Conservation (phyloP, 2,888 invertebrate species). For the Chalcosyrphus nemorum region DNA sequence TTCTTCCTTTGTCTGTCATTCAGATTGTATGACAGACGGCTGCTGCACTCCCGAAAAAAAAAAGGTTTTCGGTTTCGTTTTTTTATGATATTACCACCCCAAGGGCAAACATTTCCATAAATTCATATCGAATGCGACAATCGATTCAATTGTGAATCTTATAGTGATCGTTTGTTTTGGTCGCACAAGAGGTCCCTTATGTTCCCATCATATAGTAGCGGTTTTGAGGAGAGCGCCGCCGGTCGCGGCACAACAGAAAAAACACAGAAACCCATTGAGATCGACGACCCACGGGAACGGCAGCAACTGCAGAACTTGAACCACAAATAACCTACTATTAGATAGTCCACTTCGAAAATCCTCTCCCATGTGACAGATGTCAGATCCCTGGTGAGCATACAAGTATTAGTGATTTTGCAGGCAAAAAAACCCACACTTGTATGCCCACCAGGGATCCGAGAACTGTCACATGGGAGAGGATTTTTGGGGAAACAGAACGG, state of each 20-base stretch:
- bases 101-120: constrained; percentile 49
- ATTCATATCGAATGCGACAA: constrained; percentile 59
- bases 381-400: no score
- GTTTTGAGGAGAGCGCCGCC: constrained; percentile 4
- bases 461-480: no score
- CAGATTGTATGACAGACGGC: constrained; percentile 11
- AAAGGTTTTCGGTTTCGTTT: background rate
- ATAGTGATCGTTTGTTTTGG: constrained; percentile 37
- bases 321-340: no score
- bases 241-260: no score
- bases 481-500: no score
- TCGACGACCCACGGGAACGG: constrained; percentile 45
- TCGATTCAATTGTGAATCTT: constrained; percentile 66
- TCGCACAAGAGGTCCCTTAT: constrained; percentile 60
- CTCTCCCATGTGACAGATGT: no score
- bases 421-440: no score
- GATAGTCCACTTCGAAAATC: no score
- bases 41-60: constrained; percentile 47
- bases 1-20: constrained; percentile 6
- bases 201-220: constrained; percentile 48
- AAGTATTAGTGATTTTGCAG: no score
- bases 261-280: constrained; percentile 55
- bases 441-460: no score
- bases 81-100: constrained; percentile 29
- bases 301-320: constrained; percentile 59